Percentiles rank a stretch among this genome's conserved stretches.
These are phyloP conservation scores for Cryptocheilus praepositus DNA, from an alignment of 2,888 invertebrate species.

Conservation along the genomic window DNA sequence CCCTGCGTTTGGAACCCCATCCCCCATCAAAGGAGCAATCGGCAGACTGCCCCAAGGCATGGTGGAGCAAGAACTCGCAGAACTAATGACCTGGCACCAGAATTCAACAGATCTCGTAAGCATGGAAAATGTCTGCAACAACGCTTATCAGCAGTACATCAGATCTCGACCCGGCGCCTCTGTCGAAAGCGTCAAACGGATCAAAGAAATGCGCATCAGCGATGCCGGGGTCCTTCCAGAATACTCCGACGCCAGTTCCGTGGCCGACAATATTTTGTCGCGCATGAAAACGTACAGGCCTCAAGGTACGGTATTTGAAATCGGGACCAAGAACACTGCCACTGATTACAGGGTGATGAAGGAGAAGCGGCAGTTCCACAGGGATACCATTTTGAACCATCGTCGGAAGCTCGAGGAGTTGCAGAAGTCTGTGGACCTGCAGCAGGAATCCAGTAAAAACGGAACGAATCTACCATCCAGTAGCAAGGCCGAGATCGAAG, in stretches of 20 bases:
- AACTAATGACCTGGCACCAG: conserved; percentile 85
- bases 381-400: conserved; percentile 77
- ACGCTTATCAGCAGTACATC: conserved; percentile 94
- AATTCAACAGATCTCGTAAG: conserved; percentile 85
- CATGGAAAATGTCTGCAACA: conserved; percentile 84
- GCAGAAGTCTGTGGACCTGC: conserved; percentile 34
- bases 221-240: conserved; percentile 81
- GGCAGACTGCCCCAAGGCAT: conserved; percentile 89
- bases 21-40: conserved; percentile 80
- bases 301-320: conserved; percentile 92
- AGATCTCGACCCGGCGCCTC: conserved; percentile 93
- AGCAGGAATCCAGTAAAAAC: conserved; percentile 21
- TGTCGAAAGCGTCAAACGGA: conserved; percentile 89
- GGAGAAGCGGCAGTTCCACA: conserved; percentile 86
- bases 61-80: conserved; percentile 89
- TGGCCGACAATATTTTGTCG: conserved; percentile 74
- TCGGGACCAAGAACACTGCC: conserved; percentile 88
- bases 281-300: conserved; percentile 87
- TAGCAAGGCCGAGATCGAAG: conserved; percentile 77
- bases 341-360: conserved; percentile 91
- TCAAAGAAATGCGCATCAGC: conserved; percentile 81
- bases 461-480: conserved; percentile 70
- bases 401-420: conserved; percentile 73
- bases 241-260: conserved; percentile 60
- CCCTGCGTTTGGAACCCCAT: conserved; percentile 69